These are phyloP conservation scores for Aphelenchoides besseyi DNA, from an alignment of 1,140 invertebrate species.

Conservation along the genomic window DNA sequence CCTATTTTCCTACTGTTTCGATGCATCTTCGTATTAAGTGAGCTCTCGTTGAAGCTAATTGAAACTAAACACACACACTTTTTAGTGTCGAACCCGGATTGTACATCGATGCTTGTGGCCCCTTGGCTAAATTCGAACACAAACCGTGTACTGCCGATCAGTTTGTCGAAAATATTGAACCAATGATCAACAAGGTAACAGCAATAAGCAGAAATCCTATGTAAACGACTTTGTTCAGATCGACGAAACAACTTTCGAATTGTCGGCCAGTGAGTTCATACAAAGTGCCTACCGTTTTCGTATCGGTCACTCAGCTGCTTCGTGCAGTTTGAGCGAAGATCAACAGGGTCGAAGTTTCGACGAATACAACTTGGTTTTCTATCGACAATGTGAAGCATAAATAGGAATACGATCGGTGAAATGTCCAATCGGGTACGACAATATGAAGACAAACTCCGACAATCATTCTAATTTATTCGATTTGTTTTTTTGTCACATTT, in stretches of 20 bases:
- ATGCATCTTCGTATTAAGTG: constrained; percentile 40
- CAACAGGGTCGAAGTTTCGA: constrained; percentile 48
- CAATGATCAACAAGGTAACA: constrained; percentile 19
- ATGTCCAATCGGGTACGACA: too few relatives aligned
- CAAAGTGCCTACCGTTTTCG: constrained; percentile 59
- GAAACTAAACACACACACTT: neutral
- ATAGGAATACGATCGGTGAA: too few relatives aligned
- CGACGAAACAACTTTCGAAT: constrained; percentile 49
- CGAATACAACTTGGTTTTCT: constrained; percentile 61
- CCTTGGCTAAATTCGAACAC: constrained; percentile 34
- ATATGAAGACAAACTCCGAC: too few relatives aligned
- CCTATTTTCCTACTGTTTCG: constrained; percentile 45
- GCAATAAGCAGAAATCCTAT: neutral
- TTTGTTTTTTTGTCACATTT: neutral
- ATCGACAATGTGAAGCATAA: constrained; percentile 42
- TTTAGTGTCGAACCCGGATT: constrained; percentile 40
- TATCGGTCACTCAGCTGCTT: constrained; percentile 50
- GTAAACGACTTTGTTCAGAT: constrained; percentile 38
- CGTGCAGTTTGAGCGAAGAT: constrained; percentile 42
- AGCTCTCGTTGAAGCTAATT: constrained; percentile 9
- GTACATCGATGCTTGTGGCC: constrained; percentile 44
- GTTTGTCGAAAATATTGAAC: neutral
- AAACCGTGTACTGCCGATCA: constrained; percentile 34
- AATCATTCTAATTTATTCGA: neutral
- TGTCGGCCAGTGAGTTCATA: constrained; percentile 50